These are phyloP conservation scores for Napeogenes inachia DNA, from an alignment of 2,888 invertebrate genomes.

Conservation along the genomic window DNA sequence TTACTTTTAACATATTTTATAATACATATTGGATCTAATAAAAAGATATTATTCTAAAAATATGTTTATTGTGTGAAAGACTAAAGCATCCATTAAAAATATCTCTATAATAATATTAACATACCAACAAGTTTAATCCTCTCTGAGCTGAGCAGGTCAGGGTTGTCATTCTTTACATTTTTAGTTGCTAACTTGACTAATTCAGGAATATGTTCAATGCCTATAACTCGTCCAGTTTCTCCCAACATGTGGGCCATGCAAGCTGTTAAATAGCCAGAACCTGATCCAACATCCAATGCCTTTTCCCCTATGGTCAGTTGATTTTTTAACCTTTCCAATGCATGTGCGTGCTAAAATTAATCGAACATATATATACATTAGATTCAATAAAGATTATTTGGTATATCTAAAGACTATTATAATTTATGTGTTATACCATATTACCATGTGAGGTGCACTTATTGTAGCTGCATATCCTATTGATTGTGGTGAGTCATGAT, in stretches of 20 bases:
- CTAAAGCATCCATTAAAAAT: background rate
- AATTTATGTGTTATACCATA: too few species aligned
- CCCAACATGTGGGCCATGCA: constrained; percentile 94
- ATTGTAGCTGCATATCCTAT: constrained; percentile 98
- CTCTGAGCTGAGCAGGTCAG: constrained; percentile 81
- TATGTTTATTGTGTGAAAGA: too few species aligned
- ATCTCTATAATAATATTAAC: constrained; percentile 26
- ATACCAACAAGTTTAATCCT: constrained; percentile 84
- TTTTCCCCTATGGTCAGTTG: constrained; percentile 85
- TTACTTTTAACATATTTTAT: too few species aligned
- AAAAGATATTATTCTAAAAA: too few species aligned
- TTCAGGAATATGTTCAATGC: constrained; percentile 94
- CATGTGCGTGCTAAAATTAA: constrained; percentile 88
- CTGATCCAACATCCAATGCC: constrained; percentile 95
- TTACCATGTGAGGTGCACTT: constrained; percentile 96
- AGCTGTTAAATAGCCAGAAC: constrained; percentile 94
- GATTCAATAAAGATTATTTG: background rate
- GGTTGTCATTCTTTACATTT: constrained; percentile 87
- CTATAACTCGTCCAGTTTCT: constrained; percentile 81
- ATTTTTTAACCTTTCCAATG: constrained; percentile 88
- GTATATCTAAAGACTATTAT: background rate
- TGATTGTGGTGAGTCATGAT: constrained; percentile 93
- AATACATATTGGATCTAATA: too few species aligned
- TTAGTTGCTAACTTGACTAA: constrained; percentile 84
- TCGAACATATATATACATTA: background rate